Base-by-base conservation (phyloP, 2,888 invertebrate genomes). In the Athalia circularis region DNA sequence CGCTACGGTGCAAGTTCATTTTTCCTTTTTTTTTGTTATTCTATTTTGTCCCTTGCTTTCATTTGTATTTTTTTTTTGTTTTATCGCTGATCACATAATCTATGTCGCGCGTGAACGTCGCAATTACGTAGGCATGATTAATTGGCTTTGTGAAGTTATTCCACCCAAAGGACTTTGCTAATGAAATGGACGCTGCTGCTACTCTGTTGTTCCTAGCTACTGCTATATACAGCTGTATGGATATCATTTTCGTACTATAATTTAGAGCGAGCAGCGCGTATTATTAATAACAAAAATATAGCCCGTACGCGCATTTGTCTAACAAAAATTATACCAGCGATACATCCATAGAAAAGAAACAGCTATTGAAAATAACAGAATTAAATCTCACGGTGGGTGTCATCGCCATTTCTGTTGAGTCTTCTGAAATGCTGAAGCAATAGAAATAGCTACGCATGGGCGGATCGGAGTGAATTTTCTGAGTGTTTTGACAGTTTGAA, bases 401-500 rank as follows among this genome's bases (percentile, higher is more conserved):
- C 29, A 29, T 29, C 29, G 29, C 29, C 2, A 29, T 29, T 29
- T 29, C 29, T 29, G 29, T 29, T n/a, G n/a, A 2, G 29, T 29
- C 29, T 29, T 29, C 29, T 29, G 29, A 2, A 29, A 54, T 6
- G 29, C 29, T n/a, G 29, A 54, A 54, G 54, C 6, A 54, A 4
- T 29, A 29, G 29, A 29, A 29, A 29, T 68, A 68, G 29, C 29
- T 29, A n/a, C 3, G 15, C 43, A n/a, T 29, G 29, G 72, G 47
- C 43, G 57, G 57, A 57, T 45, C 43, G 72, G 59, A 59, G 43
- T 59, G 29, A 29, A 29, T 29, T 29, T 29, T 72, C 47, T 9
- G 59, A 43, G 13, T 85, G 84, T 86, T 86, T 86, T 86, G 86
- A 86, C 86, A 86, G 84, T 81, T 86, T 86, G 86, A 86, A 85